phyloP scores from a whole-genome alignment of 2,797 vertebrate species.

The Pelochelys cantorii region DNA sequence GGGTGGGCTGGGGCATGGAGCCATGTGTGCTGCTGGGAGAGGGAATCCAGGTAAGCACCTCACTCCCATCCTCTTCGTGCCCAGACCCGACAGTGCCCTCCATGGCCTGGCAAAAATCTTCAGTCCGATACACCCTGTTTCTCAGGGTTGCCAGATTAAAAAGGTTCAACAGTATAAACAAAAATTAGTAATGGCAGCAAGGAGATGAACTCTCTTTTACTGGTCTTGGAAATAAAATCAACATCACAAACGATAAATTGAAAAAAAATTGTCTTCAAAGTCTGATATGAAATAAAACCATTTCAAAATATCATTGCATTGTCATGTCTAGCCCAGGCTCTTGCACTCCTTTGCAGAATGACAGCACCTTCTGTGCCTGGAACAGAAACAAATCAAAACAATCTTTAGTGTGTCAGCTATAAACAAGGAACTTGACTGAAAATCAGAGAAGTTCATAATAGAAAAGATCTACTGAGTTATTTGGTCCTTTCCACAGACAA shows the following conservation, averaged over 20 bases:
- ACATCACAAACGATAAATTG: not conserved
- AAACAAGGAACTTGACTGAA: not conserved
- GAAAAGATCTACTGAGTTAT: not conserved
- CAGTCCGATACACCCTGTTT: too few species aligned
- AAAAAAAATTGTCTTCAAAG: not conserved
- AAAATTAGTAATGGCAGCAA: not conserved
- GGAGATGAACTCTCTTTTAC: not conserved
- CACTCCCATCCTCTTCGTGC: too few species aligned
- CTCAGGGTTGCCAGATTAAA: too few species aligned
- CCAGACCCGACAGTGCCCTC: too few species aligned
- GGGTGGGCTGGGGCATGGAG: too few species aligned
- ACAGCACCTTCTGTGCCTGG: not conserved
- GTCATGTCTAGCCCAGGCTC: not conserved
- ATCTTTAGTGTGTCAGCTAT: not conserved
- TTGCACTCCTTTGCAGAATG: not conserved
- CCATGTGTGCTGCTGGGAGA: too few species aligned
- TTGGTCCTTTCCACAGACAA: not conserved
- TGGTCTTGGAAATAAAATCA: not conserved
- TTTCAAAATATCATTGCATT: not conserved
- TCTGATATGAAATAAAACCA: not conserved
- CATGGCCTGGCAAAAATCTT: too few species aligned
- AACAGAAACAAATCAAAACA: not conserved
- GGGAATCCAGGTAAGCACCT: too few species aligned
- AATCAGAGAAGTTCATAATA: not conserved
- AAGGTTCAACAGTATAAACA: not conserved